Base-by-base conservation (phyloP, 2,888 invertebrate genomes). In the Eugnorisma glareosa region DNA sequence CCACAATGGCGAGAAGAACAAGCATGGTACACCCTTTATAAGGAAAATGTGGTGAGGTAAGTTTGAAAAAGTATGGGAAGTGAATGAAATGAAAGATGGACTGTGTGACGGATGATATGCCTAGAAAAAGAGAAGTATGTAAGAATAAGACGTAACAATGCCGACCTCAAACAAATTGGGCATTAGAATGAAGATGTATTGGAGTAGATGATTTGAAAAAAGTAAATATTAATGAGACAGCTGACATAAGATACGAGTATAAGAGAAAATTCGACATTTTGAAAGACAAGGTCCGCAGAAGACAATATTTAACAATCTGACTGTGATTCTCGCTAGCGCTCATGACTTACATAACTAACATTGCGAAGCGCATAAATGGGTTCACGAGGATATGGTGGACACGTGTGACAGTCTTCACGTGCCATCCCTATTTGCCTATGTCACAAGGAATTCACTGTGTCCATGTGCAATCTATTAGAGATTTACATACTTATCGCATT, bases 361-460 rank as follows among this genome's bases (percentile, higher is more conserved):
- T 64, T 68, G 71, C 61, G 67, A 70, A 73, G 70, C 81, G 63
- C 83, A 85, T 82, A 86, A 86, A 85, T 81, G 81, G 73, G 84
- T 89, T 86, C 83, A 71, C 82, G 85, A 89, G 82, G 79, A 70
- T 82, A 86, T 79, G 86, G 84, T 88, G 59, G 59, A 31, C 59
- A 59, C 86, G 88, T 83, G 84, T 88, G 88, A 87, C 87, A 86
- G 85, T 86, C 89, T 89, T 82, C 85, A 83, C 81, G 85, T 86
- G 81, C 83, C 79, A 79, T 82, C 77, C 70, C 75, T 83, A 86
- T 89, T 89, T 85, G 80, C 84, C 77, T 83, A 86, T 74, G 51
- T 77, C 64, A 72, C 67, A 68, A 28, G 28, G 15, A 81, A 59
- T 73, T 51, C 2, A 70, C 63, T 74, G 35, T 31, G 6, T n/a